Conservation (phyloP, 1,140 invertebrate genomes). For the Myzus persicae region DNA sequence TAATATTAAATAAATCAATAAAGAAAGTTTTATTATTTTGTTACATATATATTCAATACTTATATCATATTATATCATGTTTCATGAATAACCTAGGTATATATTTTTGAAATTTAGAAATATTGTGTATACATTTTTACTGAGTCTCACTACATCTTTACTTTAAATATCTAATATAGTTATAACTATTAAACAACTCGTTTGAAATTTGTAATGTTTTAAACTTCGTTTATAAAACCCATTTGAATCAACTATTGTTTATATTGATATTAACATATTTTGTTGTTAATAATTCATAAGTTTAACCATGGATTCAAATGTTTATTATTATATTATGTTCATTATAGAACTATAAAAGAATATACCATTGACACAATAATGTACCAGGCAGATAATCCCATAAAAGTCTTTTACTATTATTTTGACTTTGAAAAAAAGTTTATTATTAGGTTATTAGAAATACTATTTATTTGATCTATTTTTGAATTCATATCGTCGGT, state of each 20-base stretch:
- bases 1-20: neutral
- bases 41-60: neutral
- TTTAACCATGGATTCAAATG: neutral
- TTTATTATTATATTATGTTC: neutral
- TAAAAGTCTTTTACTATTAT: neutral
- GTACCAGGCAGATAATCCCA: neutral
- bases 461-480: neutral
- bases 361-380: neutral
- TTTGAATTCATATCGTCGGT: no score
- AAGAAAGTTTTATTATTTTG: neutral
- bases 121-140: neutral
- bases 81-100: neutral
- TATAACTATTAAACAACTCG: neutral
- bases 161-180: neutral
- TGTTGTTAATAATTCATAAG: neutral
- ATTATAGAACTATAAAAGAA: neutral
- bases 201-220: neutral
- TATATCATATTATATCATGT: neutral
- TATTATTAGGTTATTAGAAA: no score
- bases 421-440: neutral
- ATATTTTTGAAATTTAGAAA: neutral
- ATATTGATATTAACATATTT: neutral
- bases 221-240: neutral
- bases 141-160: neutral
- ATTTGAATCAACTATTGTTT: neutral